Conservation (phyloP, 2,113 vertebrate genomes). For the Neogobius melanostomus region DNA sequence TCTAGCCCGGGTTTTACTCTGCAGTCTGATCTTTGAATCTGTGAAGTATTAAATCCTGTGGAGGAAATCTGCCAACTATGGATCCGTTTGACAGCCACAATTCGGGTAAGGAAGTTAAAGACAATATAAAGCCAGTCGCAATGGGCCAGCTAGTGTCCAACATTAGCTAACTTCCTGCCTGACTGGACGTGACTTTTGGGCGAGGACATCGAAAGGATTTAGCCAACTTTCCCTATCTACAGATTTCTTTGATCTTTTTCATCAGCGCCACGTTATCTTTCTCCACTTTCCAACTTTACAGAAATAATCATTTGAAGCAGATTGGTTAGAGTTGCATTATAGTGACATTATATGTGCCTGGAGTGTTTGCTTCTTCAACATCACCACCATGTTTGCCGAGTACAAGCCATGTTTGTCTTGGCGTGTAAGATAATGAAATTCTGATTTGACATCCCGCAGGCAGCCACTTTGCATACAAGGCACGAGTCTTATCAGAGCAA, state of each 20-base stretch:
- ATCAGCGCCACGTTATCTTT: too few species aligned
- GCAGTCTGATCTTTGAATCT: neutral
- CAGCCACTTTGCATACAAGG: slow-evolving; percentile 19
- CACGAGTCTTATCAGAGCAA: slow-evolving; percentile 44
- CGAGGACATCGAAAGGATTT: slow-evolving; percentile 34
- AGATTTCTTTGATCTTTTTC: neutral
- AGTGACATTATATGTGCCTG: too few species aligned
- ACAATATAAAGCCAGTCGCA: slow-evolving; percentile 40
- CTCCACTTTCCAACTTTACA: too few species aligned
- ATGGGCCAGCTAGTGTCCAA: slow-evolving; percentile 58
- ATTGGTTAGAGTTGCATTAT: too few species aligned
- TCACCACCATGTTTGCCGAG: too few species aligned
- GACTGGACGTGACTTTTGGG: slow-evolving; percentile 49
- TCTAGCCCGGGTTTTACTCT: slow-evolving; percentile 17
- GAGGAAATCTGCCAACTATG: slow-evolving; percentile 33
- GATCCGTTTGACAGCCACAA: slow-evolving; percentile 68
- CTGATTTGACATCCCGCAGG: neutral
- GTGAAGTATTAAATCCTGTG: neutral
- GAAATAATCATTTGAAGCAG: too few species aligned
- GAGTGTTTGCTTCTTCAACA: too few species aligned
- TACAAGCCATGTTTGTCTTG: too few species aligned
- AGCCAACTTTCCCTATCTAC: neutral
- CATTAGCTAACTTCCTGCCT: slow-evolving; percentile 22
- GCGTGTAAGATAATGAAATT: neutral
- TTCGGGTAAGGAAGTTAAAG: slow-evolving; percentile 54